Conservation (phyloP, 2,888 invertebrate species). For the Philonicus albiceps region DNA sequence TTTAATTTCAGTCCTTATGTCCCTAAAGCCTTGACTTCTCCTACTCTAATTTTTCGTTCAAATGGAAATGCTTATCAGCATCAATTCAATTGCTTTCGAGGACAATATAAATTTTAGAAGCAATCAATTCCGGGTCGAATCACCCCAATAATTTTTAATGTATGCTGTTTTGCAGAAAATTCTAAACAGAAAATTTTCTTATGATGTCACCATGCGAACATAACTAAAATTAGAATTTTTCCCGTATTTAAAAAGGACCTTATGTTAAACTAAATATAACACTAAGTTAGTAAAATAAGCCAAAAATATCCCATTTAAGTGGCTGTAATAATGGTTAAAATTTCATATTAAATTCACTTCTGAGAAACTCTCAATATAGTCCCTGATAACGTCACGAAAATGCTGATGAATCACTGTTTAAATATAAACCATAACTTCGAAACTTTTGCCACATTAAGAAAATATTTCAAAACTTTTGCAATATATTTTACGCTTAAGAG, state of each 20-base stretch:
- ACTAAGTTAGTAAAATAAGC: not conserved
- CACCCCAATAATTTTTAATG: not conserved
- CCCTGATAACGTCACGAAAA: not conserved
- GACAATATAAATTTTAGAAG: not conserved
- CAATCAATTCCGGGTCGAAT: not conserved
- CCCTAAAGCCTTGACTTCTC: not conserved
- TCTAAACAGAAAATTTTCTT: not conserved
- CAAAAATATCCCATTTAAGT: not conserved
- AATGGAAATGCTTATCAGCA: not conserved
- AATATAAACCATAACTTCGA: not conserved
- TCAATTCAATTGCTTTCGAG: not conserved
- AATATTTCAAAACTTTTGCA: not conserved
- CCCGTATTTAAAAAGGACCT: not conserved
- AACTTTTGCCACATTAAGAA: not conserved
- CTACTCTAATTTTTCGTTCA: not conserved
- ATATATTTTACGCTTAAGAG: not conserved
- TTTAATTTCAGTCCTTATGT: not conserved
- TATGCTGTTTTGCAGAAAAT: not conserved
- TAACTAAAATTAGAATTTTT: not conserved
- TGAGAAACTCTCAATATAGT: not conserved
- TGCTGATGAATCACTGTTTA: not conserved
- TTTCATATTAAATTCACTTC: not conserved
- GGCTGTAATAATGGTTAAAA: not conserved
- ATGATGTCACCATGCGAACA: not conserved
- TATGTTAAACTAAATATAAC: not conserved